Base-by-base conservation (phyloP, 1,140 invertebrate genomes). In the Ridgeia piscesae region DNA sequence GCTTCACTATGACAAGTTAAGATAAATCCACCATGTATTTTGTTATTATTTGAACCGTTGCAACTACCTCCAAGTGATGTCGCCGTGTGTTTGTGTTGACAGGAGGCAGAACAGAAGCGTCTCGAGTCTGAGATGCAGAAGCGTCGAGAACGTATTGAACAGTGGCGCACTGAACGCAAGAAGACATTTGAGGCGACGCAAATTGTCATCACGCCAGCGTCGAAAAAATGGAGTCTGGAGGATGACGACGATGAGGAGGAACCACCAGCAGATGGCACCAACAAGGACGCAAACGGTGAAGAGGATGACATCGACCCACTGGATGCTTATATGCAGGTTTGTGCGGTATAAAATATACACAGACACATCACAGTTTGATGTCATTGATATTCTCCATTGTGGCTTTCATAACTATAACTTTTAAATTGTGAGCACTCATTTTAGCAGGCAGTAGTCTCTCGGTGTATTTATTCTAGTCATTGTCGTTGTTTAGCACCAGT, bases 111-210 rank as follows among this genome's bases (percentile, higher is more conserved):
- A 93, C 98, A 99, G 95, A 98, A 96, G 92, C 94, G 95, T 88
- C 96, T 99, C 31, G 99, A 99, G 95, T 96, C 98, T 33, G 99
- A 99, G 96, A 99, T 99, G 99, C 98, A 98, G 95, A 99, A 99
- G 95, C 96, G 99, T 50, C 96, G 98, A 35, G 99, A 99, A 95
- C 97, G 98, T 48, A 99, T 99, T 92, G 98, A 99, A 96, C 97
- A 98, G 93, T 99, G 98, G 98, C 96, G 98, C 93, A 97, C 97
- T 4, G 98, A 98, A 94, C 97, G 98, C 21, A 99, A 98, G 95
- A 95, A 96, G 92, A 94, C 94, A n/a, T 94, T 94, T 77, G 95
- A 95, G 91, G 94, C 94, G 50, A 93, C 89, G 11, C 94, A 94
- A 88, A 93, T 93, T 88, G 95, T 94, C 34, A 95, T 95, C 14